Evolutionary conservation across 2,888 invertebrate genomes (phyloP).

Genomic region (Aleiodes testaceus): DNA sequence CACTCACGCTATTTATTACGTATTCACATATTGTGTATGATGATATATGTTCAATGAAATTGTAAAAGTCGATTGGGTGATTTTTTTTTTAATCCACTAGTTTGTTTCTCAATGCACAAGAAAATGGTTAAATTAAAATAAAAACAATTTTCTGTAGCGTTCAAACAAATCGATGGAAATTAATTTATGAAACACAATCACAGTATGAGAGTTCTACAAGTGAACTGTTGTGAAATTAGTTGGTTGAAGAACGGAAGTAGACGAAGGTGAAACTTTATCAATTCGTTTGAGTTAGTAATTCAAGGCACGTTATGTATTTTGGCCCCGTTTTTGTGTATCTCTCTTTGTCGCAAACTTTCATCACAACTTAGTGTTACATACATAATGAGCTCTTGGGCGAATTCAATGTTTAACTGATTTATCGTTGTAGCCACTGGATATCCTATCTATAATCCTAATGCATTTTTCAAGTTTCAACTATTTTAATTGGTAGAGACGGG

Average conservation of each 20-base stretch:
- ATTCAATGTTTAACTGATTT: background rate
- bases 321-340: conserved; percentile 2
- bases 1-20: conserved; percentile 19
- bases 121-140: no score
- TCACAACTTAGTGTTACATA: conserved; percentile 17
- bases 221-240: background rate
- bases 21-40: conserved; percentile 25
- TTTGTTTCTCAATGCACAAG: no score
- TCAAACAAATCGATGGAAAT: no score
- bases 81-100: no score
- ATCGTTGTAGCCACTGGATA: conserved; percentile 2
- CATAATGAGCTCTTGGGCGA: background rate
- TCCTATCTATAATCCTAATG: no score
- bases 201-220: no score
- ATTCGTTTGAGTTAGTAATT: background rate
- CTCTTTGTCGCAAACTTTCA: conserved; percentile 22
- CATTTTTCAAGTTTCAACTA: no score
- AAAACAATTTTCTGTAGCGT: no score
- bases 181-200: no score
- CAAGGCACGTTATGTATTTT: conserved; percentile 12
- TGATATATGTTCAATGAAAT: conserved; percentile 3
- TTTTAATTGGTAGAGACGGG: no score
- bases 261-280: conserved; percentile 29
- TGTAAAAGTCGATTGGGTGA: background rate
- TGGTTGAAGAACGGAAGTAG: conserved; percentile 10